phyloP scores from a whole-genome alignment of 2,113 vertebrate genomes.

The Cricetomys ansorgei region DNA sequence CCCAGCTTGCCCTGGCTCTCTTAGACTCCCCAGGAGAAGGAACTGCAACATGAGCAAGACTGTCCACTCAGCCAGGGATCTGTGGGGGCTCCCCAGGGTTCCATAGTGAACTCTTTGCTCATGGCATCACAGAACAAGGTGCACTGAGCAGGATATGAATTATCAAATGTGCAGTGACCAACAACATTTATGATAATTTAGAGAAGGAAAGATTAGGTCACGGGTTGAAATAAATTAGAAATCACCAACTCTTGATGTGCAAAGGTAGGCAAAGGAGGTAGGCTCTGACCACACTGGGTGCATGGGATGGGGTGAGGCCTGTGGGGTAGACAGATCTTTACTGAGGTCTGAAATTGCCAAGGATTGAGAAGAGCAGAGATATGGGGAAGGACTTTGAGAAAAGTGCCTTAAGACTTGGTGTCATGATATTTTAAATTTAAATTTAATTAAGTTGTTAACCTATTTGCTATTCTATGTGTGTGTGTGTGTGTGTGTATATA shows the following conservation, averaged over 20 bases:
- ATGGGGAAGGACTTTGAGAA: background rate
- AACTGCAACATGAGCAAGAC: no score
- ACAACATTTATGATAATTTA: background rate
- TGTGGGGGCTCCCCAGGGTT: accelerated
- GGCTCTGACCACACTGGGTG: no score
- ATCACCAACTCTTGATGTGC: background rate
- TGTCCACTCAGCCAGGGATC: accelerated
- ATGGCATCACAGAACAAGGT: accelerated
- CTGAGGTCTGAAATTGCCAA: background rate
- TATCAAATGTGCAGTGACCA: accelerated
- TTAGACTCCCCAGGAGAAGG: background rate
- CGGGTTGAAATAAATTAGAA: accelerated
- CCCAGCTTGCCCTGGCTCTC: background rate
- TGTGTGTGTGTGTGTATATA: background rate
- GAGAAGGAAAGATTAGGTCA: background rate
- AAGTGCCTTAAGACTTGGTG: accelerated
- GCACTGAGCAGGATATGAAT: accelerated
- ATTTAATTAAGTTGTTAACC: no score
- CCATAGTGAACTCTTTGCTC: accelerated
- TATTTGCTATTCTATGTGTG: background rate
- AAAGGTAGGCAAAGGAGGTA: background rate
- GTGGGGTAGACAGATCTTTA: background rate
- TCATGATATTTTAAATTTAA: background rate
- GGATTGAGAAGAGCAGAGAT: background rate
- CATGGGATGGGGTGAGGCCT: no score